phyloP scores from a whole-genome alignment of 2,113 vertebrate species.

The Aythya baeri region DNA sequence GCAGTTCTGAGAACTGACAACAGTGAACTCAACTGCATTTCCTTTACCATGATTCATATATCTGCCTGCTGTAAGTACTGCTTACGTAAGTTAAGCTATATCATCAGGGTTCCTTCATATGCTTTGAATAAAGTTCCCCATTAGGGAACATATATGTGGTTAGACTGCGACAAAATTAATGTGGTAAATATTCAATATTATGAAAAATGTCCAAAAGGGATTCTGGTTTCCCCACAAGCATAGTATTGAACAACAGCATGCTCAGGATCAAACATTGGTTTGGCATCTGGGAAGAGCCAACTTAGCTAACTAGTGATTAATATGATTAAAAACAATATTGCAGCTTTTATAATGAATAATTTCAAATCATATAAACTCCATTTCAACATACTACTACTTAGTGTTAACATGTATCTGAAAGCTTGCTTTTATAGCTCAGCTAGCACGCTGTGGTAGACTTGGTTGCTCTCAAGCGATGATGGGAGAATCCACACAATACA shows the following conservation, averaged over 20 bases:
- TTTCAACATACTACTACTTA: not conserved
- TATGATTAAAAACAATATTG: not conserved
- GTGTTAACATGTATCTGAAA: not conserved
- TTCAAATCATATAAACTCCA: not conserved
- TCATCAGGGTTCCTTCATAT: not conserved
- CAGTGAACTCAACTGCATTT: not conserved
- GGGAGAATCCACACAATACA: not conserved
- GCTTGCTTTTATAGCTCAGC: not conserved
- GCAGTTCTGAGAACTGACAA: not conserved
- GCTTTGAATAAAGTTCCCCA: not conserved
- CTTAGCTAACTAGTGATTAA: not conserved
- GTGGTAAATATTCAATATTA: not conserved
- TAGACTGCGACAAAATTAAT: not conserved
- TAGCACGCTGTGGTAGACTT: not conserved
- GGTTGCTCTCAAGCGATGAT: not conserved
- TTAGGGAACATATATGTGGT: not conserved
- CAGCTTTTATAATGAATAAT: not conserved
- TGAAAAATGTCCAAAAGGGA: not conserved
- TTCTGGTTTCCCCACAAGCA: not conserved
- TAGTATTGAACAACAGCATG: not conserved
- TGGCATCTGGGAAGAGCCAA: not conserved
- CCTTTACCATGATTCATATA: not conserved
- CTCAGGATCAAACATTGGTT: not conserved
- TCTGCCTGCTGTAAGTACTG: not conserved
- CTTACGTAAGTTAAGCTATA: not conserved